A percentile compares a stretch with the other conserved stretches of the same genome.
phyloP scores from a whole-genome alignment of 2,888 invertebrate genomes.

The Ennomos fuscantarius region DNA sequence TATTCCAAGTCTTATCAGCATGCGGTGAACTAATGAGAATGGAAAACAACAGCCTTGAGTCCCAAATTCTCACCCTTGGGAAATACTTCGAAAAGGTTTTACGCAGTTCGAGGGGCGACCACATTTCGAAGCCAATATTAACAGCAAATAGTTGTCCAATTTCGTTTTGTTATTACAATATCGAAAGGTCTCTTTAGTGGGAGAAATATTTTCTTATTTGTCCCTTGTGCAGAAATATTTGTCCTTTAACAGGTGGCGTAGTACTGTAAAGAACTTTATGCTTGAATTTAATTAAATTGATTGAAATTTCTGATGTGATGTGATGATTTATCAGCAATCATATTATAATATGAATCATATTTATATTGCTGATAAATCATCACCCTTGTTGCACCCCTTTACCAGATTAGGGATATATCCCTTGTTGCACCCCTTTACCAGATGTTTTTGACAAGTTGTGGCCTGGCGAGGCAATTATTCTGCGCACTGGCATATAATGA shows the following conservation, averaged over 20 bases:
- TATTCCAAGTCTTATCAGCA: constrained; percentile 42
- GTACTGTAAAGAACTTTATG: constrained; percentile 2
- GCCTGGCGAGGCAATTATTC: too few relatives aligned
- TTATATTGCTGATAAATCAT: too few relatives aligned
- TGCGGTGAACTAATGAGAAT: constrained; percentile 53
- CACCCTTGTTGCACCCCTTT: too few relatives aligned
- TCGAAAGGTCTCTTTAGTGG: constrained; percentile 22
- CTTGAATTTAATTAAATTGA: background rate
- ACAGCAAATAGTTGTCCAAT: constrained; percentile 32
- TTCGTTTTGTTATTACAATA: constrained; percentile 31
- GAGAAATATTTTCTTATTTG: constrained; percentile 21
- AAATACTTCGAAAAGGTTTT: constrained; percentile 51
- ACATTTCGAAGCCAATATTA: constrained; percentile 35
- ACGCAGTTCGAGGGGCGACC: constrained; percentile 43
- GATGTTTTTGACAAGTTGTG: too few relatives aligned
- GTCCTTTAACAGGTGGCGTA: constrained; percentile 11
- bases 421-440: too few relatives aligned
- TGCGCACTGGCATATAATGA: too few relatives aligned
- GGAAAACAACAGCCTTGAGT: constrained; percentile 50
- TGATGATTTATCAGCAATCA: background rate
- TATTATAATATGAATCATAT: too few relatives aligned
- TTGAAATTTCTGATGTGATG: too few relatives aligned
- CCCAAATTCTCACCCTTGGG: constrained; percentile 52
- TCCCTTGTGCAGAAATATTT: constrained; percentile 14
- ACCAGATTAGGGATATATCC: too few relatives aligned